phyloP scores from a whole-genome alignment of 2,113 vertebrate genomes.

The Pteronura brasiliensis region DNA sequence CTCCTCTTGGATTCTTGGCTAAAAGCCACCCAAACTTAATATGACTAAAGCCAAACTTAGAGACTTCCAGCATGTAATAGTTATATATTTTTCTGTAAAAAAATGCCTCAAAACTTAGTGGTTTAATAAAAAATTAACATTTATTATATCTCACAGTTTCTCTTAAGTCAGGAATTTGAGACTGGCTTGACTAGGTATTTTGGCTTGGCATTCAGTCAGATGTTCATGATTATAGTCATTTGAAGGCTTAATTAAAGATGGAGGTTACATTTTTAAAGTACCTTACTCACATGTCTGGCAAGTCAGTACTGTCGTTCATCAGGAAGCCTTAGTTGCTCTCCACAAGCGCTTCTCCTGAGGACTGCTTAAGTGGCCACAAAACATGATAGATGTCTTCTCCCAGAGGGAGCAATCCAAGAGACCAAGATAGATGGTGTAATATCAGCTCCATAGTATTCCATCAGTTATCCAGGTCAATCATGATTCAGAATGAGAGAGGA shows the following conservation, averaged over 20 bases:
- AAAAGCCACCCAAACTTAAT: background rate
- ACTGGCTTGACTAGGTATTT: background rate
- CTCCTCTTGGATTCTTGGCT: background rate
- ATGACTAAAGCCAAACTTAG: background rate
- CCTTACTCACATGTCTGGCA: background rate
- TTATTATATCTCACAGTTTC: background rate
- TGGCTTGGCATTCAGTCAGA: background rate
- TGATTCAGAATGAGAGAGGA: background rate
- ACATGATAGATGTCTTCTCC: background rate
- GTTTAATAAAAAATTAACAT: background rate
- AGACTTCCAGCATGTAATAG: background rate
- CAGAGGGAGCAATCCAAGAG: background rate
- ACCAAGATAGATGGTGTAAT: background rate
- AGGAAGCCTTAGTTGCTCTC: background rate
- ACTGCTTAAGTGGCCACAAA: background rate
- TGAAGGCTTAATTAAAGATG: background rate
- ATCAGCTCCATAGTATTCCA: background rate
- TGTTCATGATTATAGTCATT: background rate
- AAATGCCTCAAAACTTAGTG: background rate
- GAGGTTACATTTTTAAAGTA: background rate
- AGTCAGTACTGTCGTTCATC: background rate
- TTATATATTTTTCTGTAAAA: background rate
- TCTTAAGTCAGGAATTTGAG: background rate
- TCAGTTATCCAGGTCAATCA: background rate
- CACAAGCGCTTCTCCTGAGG: background rate